Conservation (phyloP, 2,888 invertebrate genomes). For the Tuta absoluta region DNA sequence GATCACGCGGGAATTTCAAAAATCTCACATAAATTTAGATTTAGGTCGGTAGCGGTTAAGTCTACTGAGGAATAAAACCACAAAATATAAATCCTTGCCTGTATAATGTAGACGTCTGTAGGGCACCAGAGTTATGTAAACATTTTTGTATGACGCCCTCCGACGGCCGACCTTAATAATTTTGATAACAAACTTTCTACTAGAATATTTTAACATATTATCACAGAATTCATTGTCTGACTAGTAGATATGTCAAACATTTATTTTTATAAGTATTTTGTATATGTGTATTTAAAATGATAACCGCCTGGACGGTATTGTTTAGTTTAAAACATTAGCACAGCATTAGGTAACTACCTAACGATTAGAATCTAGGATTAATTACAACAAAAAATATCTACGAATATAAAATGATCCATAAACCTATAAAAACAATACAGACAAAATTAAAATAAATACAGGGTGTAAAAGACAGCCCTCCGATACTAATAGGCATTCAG, state of each 20-base stretch:
- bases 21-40: constrained; percentile 6
- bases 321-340: too few relatives aligned
- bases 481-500: too few relatives aligned
- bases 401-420: too few relatives aligned
- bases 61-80: not conserved
- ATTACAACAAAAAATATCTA: too few relatives aligned
- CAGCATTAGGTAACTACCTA: too few relatives aligned
- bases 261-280: too few relatives aligned
- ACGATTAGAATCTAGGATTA: too few relatives aligned
- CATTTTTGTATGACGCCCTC: constrained; percentile 14
- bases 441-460: too few relatives aligned
- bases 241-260: not conserved
- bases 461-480: too few relatives aligned
- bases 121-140: constrained; percentile 22
- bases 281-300: not conserved
- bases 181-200: not conserved
- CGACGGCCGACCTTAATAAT: constrained; percentile 1
- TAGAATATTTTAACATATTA: not conserved
- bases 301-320: too few relatives aligned
- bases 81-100: not conserved
- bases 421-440: too few relatives aligned
- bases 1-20: constrained; percentile 8
- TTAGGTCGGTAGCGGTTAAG: constrained; percentile 3
- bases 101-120: constrained; percentile 18
- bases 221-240: not conserved